phyloP scores from a whole-genome alignment of 1,140 invertebrate genomes.

The Nixonia krombeini region DNA sequence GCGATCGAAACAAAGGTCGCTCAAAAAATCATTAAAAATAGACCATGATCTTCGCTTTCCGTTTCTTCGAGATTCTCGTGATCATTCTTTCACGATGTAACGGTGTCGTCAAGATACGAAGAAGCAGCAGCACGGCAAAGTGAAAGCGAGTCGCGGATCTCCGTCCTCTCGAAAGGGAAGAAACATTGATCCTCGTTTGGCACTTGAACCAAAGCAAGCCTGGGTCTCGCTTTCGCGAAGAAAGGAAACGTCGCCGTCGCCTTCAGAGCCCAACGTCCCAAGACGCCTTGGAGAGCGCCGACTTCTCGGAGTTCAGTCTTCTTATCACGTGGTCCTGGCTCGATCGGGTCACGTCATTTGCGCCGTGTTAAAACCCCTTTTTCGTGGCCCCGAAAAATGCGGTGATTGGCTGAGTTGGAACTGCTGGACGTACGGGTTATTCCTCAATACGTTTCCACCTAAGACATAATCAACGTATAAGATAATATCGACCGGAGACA shows the following conservation, averaged over 20 bases:
- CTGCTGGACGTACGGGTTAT: slow-evolving; percentile 64
- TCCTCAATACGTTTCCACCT: slow-evolving; percentile 54
- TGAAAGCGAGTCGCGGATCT: too few species aligned
- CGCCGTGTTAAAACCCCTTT: slow-evolving; percentile 58
- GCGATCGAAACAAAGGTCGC: not conserved
- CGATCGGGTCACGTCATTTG: slow-evolving; percentile 68
- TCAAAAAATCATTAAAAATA: too few species aligned
- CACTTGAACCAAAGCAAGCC: slow-evolving; percentile 43
- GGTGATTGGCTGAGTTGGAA: slow-evolving; percentile 59
- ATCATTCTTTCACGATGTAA: too few species aligned
- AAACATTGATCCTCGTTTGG: slow-evolving; percentile 29
- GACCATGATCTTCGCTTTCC: too few species aligned
- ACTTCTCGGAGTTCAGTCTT: slow-evolving; percentile 59
- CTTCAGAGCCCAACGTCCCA: slow-evolving; percentile 11
- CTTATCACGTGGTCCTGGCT: slow-evolving; percentile 61
- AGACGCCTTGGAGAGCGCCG: slow-evolving; percentile 23
- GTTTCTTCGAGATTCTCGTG: too few species aligned
- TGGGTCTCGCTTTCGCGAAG: slow-evolving; percentile 26
- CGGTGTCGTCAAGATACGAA: not conserved
- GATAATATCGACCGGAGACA: too few species aligned
- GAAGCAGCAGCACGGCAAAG: too few species aligned
- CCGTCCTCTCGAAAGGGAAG: slow-evolving; percentile 5
- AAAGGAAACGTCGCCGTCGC: too few species aligned
- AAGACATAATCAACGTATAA: too few species aligned
- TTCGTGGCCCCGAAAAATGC: slow-evolving; percentile 52